phyloP scores from a whole-genome alignment of 1,140 invertebrate genomes.

The Periplaneta americana region DNA sequence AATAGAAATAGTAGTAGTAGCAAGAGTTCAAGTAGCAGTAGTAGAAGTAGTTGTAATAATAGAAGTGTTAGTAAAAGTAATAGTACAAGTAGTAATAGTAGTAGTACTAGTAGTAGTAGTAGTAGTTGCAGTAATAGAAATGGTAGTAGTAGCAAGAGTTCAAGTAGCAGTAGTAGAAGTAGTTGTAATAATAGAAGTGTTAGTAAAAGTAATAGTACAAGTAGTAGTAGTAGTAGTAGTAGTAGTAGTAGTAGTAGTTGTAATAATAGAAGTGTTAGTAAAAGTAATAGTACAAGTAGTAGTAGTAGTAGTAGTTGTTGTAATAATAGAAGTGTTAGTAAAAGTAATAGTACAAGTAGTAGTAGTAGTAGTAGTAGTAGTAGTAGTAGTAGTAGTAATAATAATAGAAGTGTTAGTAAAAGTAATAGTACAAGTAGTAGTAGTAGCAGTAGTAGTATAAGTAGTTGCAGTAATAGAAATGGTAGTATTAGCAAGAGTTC shows the following conservation, averaged over 20 bases:
- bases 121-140: not conserved
- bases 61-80: too few species aligned
- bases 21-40: not conserved
- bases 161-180: not conserved
- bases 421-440: not conserved
- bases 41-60: too few species aligned
- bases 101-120: not conserved
- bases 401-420: not conserved
- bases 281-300: not conserved
- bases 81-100: too few species aligned
- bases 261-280: not conserved
- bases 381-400: not conserved
- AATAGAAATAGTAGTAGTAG: not conserved
- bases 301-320: not conserved
- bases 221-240: not conserved
- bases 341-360: not conserved
- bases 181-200: not conserved
- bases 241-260: not conserved
- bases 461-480: not conserved
- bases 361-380: not conserved
- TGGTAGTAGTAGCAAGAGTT: not conserved
- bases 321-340: not conserved
- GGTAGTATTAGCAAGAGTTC: not conserved
- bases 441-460: not conserved
- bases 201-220: not conserved